Evolutionary conservation across 2,113 vertebrate species (phyloP), one percentile per base, ranked within the genome.

Genomic region (Brachypteracias leptosomus): DNA sequence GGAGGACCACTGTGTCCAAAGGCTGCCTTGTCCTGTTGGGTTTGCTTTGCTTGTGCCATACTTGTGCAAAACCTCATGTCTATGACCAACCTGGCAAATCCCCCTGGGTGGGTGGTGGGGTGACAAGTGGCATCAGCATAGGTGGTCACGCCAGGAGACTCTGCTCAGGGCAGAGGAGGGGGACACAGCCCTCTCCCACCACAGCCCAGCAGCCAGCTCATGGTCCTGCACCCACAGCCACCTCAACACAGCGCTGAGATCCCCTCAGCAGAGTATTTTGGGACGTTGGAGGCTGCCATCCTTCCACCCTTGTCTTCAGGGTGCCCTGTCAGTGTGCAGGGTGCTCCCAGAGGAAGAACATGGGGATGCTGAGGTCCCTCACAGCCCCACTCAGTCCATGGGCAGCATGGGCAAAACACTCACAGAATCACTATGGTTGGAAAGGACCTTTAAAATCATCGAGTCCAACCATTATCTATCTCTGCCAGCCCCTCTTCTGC

Each of bases 41-140:
- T 59, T 63, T 79, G 31, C 38, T 59, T 51, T 63, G 49, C 74
- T 75, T 36, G 33, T 20, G 24, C n/a, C 21, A 7, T 8, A 42
- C 11, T 19, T 31, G 1, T 11, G 17, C 74, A 63, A 89, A 46
- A 2, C 19, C 17, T 25, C 0, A 0, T 42, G 40, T 31, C 26
- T 52, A 62, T 83, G 38, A 80, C 29, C 26, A 52, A 63, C 54
- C 67, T 36, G 57, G 62, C 31, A 80, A 76, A 5, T 1, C 5
- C 14, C 35, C 35, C 38, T 3, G 25, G 51, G 2, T 0, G 0
- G 49, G 10, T 5, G 0, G 16, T 2, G 6, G 24, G 9, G 62
- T 20, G 42, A 62, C 44, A 18, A 11, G 36, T 1, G 1, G 54
- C 40, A 68, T 9, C 2, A 2, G 38, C 38, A 46, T 0, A 2